Evolutionary conservation across 1,140 invertebrate species (phyloP), one percentile per base, ranked within the genome.

Genomic region (Drosophila subpulchrella): DNA sequence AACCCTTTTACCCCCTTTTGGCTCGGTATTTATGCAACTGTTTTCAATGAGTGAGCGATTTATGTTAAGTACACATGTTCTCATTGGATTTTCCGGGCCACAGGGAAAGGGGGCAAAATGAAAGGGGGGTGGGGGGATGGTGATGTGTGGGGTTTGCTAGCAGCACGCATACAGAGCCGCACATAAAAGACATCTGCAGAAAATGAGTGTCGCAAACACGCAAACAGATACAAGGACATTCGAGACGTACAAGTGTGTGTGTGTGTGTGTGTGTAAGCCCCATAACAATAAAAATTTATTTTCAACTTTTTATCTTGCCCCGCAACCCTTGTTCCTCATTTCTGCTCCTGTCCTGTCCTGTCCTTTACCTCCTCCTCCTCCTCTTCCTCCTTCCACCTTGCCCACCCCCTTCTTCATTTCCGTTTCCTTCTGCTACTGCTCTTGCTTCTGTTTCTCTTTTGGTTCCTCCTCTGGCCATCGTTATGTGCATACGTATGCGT

Each of bases 261-360:
- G 6, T 20, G 27, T 44, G n/a, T 70, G 12, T 46, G 63, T 73
- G 75, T 85, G 82, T 89, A 67, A 78, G 84, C 77, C 80, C 84
- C 84, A 88, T 88, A 88, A 88, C 84, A 88, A 88, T 88, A 88
- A 88, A 88, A 88, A 89, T 89, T 88, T 88, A 88, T 88, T 89
- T 89, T 88, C 84, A 88, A 88, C 84, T 88, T 86, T 86, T 86
- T 86, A 86, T 86, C 83, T 83, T 76, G 60, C 83, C 56, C 66
- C 61, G 57, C 58, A 17, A 39, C 38, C 30, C 41, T 27, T 34
- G 59, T 20, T 10, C 20, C 70, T 55, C 59, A 41, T 58, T 30
- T 70, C 41, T 38, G 46, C 42, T 55, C 42, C 55, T 58, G 41
- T 27, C 30, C 38, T 48, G 32, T 34, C 32, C 32, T 34, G 32